phyloP scores from a whole-genome alignment of 2,113 vertebrate species.

The Paracanthobrama guichenoti region DNA sequence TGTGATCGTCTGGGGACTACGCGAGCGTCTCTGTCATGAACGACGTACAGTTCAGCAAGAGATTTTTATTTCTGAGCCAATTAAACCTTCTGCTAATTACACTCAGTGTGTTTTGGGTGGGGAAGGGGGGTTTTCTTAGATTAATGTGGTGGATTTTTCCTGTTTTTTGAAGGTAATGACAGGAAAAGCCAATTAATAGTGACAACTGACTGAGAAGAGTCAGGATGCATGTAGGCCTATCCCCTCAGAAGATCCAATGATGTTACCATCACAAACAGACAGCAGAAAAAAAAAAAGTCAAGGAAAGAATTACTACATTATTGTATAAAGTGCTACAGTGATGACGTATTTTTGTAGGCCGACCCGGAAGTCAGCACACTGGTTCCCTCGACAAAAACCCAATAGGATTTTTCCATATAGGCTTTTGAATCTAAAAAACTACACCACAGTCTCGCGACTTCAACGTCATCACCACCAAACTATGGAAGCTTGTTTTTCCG shows the following conservation, averaged over 20 bases:
- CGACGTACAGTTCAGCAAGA: constrained; percentile 3
- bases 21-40: constrained; percentile 28
- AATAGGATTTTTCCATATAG: no score
- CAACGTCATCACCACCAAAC: no score
- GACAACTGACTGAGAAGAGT: constrained; percentile 51
- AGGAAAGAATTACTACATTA: neutral
- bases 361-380: no score
- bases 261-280: constrained; percentile 65
- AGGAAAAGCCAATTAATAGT: constrained; percentile 51
- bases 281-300: constrained; percentile 31
- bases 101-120: constrained; percentile 19
- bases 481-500: no score
- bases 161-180: constrained; percentile 48
- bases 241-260: constrained; percentile 59
- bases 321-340: neutral
- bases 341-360: no score
- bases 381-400: no score
- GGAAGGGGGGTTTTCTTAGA: neutral
- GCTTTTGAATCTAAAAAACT: no score
- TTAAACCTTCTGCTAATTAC: constrained; percentile 51
- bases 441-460: no score
- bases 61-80: constrained; percentile 44
- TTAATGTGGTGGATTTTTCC: constrained; percentile 28
- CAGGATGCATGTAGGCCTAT: constrained; percentile 35
- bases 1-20: constrained; percentile 27